Conservation (phyloP, 2,888 invertebrate species). For the Eumacrocentrus americanus region DNA sequence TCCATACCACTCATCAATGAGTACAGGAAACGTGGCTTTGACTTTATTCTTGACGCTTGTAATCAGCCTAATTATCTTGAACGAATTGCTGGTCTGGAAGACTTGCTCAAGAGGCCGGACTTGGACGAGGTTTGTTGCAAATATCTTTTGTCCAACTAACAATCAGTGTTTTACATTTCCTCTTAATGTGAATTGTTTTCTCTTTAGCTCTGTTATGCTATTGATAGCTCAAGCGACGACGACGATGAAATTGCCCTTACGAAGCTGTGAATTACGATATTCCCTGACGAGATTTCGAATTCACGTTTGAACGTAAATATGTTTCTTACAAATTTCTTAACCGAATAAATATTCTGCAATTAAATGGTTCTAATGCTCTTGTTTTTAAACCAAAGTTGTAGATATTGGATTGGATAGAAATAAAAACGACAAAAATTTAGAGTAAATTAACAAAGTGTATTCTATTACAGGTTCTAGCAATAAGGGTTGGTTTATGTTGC, state of each 20-base stretch:
- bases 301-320: neutral
- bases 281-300: neutral
- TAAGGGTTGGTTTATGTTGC: too few species aligned
- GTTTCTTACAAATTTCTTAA: neutral
- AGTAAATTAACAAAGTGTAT: too few species aligned
- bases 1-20: constrained; percentile 65
- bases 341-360: too few species aligned
- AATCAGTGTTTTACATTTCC: constrained; percentile 1
- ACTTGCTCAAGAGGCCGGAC: constrained; percentile 53
- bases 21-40: constrained; percentile 59
- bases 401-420: too few species aligned
- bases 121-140: constrained; percentile 52
- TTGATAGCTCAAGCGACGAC: constrained; percentile 50
- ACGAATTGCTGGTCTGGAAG: constrained; percentile 67
- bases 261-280: constrained; percentile 29
- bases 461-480: too few species aligned
- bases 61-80: constrained; percentile 69
- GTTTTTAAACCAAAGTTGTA: too few species aligned
- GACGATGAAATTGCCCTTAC: constrained; percentile 34
- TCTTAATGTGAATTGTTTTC: constrained; percentile 3
- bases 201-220: constrained; percentile 54
- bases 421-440: too few species aligned
- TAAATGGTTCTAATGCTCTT: too few species aligned
- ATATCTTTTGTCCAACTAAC: neutral
- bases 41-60: constrained; percentile 67